These are phyloP conservation scores for Hyppa rectilinea DNA, from an alignment of 2,888 invertebrate species.

Conservation along the genomic window DNA sequence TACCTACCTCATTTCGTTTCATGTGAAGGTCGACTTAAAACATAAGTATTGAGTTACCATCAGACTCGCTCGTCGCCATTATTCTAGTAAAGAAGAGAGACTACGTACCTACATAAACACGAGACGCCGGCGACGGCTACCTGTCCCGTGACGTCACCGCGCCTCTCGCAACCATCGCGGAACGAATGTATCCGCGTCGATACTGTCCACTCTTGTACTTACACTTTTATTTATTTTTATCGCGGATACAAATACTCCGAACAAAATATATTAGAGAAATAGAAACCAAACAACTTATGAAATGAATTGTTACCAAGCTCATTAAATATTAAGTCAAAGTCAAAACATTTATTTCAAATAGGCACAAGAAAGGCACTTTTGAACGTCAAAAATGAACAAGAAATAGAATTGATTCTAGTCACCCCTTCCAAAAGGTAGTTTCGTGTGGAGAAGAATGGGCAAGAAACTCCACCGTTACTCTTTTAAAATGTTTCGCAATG, in stretches of 20 bases:
- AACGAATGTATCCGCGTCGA: constrained; percentile 25
- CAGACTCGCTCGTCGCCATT: constrained; percentile 10
- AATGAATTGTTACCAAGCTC: constrained; percentile 11
- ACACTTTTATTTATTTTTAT: constrained; percentile 12
- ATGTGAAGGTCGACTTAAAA: not conserved
- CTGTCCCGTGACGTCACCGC: constrained; percentile 36
- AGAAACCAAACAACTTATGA: constrained; percentile 14
- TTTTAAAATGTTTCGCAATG: no score
- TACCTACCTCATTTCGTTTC: not conserved
- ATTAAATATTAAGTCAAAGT: constrained; percentile 2
- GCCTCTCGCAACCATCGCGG: constrained; percentile 1
- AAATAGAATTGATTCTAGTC: no score
- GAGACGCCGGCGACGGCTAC: constrained; percentile 2
- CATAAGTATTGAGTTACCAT: not conserved
- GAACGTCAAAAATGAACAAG: no score
- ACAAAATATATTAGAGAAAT: not conserved
- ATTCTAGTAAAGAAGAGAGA: constrained; percentile 10
- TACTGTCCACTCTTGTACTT: not conserved
- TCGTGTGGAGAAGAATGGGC: no score
- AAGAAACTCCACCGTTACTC: no score
- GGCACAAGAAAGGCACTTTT: no score
- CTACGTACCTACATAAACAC: constrained; percentile 24
- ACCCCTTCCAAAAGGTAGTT: no score
- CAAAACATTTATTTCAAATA: no score
- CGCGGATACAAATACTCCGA: not conserved